Percentiles rank a stretch among this genome's conserved stretches.
phyloP scores from a whole-genome alignment of 2,113 vertebrate genomes.

The Eudyptes chrysolophus region DNA sequence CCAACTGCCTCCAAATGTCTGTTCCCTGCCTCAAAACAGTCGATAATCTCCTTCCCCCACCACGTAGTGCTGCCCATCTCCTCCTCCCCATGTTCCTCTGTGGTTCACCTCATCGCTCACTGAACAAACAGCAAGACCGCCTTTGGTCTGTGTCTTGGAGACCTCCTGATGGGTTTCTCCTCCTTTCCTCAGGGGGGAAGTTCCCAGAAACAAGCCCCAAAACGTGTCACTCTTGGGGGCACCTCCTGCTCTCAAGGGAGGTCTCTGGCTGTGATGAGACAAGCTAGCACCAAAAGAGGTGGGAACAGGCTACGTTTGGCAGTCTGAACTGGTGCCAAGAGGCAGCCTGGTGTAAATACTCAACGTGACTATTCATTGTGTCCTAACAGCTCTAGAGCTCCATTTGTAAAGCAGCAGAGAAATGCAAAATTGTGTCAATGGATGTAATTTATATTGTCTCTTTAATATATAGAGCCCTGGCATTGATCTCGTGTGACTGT shows the following conservation, averaged over 20 bases:
- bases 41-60: background rate
- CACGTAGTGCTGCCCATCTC: background rate
- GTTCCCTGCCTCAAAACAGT: background rate
- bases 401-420: slow-evolving; percentile 51
- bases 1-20: background rate
- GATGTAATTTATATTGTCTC: slow-evolving; percentile 83
- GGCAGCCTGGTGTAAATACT: slow-evolving; percentile 66
- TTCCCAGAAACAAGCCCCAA: background rate
- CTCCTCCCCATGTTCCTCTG: background rate
- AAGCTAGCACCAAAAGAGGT: slow-evolving; percentile 37
- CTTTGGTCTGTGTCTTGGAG: background rate
- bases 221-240: background rate
- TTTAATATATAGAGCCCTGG: slow-evolving; percentile 78
- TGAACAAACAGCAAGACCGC: slow-evolving; percentile 14
- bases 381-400: slow-evolving; percentile 44
- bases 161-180: background rate
- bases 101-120: background rate
- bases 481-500: slow-evolving; percentile 80
- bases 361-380: slow-evolving; percentile 71
- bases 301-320: background rate
- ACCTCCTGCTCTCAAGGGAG: background rate
- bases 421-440: slow-evolving; percentile 74
- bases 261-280: background rate
- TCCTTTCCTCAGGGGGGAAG: background rate
- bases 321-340: slow-evolving; percentile 2